Conservation (phyloP, 1,140 invertebrate species). For the Dendrolimus punctatus region DNA sequence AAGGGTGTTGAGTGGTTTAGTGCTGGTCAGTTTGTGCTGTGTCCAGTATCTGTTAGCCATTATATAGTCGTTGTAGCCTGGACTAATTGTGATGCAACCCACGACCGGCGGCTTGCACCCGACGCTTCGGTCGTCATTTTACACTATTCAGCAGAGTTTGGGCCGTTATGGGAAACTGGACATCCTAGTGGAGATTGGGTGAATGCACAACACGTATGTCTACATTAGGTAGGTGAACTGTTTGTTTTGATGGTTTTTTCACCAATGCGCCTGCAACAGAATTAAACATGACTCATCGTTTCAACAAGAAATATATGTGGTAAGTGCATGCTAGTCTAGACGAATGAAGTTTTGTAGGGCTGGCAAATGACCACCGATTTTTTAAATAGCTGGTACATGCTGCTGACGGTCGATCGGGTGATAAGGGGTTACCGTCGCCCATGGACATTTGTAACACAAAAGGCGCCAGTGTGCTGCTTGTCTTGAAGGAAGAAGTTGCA, state of each 20-base stretch:
- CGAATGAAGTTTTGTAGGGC: too few relatives aligned
- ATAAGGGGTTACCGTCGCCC: too few relatives aligned
- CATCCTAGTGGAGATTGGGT: slow-evolving; percentile 35
- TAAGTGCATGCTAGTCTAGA: too few relatives aligned
- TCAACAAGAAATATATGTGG: too few relatives aligned
- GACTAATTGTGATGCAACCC: slow-evolving; percentile 52
- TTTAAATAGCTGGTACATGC: too few relatives aligned
- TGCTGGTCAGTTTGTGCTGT: slow-evolving; percentile 39
- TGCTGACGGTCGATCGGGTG: too few relatives aligned
- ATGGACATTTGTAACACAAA: too few relatives aligned
- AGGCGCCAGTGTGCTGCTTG: too few relatives aligned
- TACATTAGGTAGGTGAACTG: slow-evolving; percentile 26
- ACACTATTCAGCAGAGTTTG: slow-evolving; percentile 44
- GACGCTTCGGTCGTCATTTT: slow-evolving; percentile 36
- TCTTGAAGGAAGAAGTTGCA: too few relatives aligned
- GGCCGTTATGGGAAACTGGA: slow-evolving; percentile 52
- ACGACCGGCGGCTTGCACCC: slow-evolving; percentile 30
- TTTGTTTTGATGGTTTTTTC: slow-evolving; percentile 26
- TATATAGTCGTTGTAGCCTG: slow-evolving; percentile 49
- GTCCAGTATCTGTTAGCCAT: slow-evolving; percentile 22
- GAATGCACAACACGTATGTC: slow-evolving; percentile 33
- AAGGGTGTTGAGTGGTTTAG: slow-evolving; percentile 38
- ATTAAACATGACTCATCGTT: slow-evolving; percentile 13
- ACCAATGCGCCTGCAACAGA: slow-evolving; percentile 8
- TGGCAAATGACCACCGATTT: too few relatives aligned